phyloP scores from a whole-genome alignment of 2,888 invertebrate species.

The Eilema sororculum region DNA sequence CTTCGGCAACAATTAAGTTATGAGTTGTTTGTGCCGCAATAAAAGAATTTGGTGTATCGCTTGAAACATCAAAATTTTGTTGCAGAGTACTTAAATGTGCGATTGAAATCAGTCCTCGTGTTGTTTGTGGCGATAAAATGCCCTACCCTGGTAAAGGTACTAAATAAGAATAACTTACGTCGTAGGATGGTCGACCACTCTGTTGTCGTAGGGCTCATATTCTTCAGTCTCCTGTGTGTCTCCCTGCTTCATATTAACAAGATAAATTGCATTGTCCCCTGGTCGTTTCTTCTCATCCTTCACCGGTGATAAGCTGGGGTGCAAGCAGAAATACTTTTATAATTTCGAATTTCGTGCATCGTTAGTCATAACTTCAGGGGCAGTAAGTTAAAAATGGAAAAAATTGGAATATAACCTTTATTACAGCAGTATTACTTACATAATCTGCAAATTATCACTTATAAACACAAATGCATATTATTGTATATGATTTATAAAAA shows the following conservation, averaged over 20 bases:
- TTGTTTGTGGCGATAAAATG: no score
- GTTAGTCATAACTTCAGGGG: not conserved
- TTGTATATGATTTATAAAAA: not conserved
- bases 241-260: slow-evolving; percentile 84
- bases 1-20: no score
- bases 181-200: slow-evolving; percentile 90
- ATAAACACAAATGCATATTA: not conserved
- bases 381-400: not conserved
- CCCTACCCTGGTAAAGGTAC: no score
- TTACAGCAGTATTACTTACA: not conserved
- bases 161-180: slow-evolving; percentile 87
- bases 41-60: no score
- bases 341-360: not conserved
- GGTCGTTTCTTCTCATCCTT: slow-evolving; percentile 74
- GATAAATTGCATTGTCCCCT: slow-evolving; percentile 76
- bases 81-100: no score
- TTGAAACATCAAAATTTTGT: no score
- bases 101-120: no score
- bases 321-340: slow-evolving; percentile 4
- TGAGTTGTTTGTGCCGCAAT: no score
- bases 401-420: not conserved
- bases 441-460: not conserved
- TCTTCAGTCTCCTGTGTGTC: slow-evolving; percentile 84
- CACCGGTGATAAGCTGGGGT: slow-evolving; percentile 76
- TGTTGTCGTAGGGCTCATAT: slow-evolving; percentile 90